A percentile compares a stretch with the other conserved stretches of the same genome.
phyloP scores from a whole-genome alignment of 2,888 invertebrate species.

The Netelia melanura region DNA sequence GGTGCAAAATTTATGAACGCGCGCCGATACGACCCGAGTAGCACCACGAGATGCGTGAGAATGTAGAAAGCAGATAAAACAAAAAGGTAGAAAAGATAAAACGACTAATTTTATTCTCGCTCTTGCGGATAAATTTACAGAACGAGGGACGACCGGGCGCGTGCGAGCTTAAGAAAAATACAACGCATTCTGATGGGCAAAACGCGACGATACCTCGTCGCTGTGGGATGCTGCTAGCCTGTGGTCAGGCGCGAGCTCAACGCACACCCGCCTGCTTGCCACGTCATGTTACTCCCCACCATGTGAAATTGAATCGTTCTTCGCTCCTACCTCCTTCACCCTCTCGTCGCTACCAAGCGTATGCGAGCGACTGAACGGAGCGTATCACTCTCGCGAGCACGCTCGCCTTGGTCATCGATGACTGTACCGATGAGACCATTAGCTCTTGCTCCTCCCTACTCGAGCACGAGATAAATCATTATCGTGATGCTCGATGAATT shows the following conservation, averaged over 20 bases:
- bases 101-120: not conserved
- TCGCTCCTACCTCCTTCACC: slow-evolving; percentile 38
- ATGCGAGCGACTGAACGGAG: slow-evolving; percentile 7
- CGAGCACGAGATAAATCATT: slow-evolving; percentile 42
- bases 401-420: slow-evolving; percentile 63
- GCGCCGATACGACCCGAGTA: slow-evolving; percentile 1
- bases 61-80: slow-evolving; percentile 3
- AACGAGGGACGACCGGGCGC: slow-evolving; percentile 31
- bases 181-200: slow-evolving; percentile 56
- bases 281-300: slow-evolving; percentile 71
- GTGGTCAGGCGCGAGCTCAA: slow-evolving; percentile 61
- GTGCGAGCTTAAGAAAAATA: slow-evolving; percentile 64
- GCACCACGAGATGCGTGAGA: not conserved
- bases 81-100: not conserved
- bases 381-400: slow-evolving; percentile 26
- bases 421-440: slow-evolving; percentile 48
- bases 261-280: slow-evolving; percentile 60
- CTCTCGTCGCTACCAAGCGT: slow-evolving; percentile 9
- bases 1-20: slow-evolving; percentile 13
- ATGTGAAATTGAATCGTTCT: slow-evolving; percentile 29
- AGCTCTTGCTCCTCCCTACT: slow-evolving; percentile 7
- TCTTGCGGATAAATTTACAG: not conserved
- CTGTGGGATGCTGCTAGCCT: slow-evolving; percentile 58
- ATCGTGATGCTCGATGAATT: slow-evolving; percentile 33
- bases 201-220: slow-evolving; percentile 35